Evolutionary conservation across 2,113 vertebrate species (phyloP).

Genomic region (Microcebus tavaratra): DNA sequence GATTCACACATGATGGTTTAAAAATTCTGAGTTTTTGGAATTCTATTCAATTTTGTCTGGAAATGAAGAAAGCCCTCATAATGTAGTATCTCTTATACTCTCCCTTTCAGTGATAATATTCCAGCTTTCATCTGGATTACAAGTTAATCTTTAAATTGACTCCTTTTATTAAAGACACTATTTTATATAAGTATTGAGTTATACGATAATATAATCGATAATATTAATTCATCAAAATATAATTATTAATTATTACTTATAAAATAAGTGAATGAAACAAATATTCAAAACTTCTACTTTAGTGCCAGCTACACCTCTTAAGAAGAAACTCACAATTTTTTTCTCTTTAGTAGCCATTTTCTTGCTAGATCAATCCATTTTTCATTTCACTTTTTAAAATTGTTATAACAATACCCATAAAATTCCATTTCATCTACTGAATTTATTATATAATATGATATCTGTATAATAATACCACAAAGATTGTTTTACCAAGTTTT

Average conservation of each 20-base stretch:
- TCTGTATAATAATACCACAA: neutral
- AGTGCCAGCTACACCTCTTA: neutral
- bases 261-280: neutral
- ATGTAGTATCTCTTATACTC: neutral
- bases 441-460: neutral
- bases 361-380: neutral
- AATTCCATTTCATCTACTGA: neutral
- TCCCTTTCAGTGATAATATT: neutral
- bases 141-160: neutral
- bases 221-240: neutral
- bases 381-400: neutral
- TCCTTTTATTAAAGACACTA: neutral
- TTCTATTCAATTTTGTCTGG: neutral
- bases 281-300: neutral
- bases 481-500: neutral
- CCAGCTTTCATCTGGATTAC: too few relatives aligned
- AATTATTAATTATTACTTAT: neutral
- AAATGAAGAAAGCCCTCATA: neutral
- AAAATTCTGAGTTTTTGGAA: neutral
- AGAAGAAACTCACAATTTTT: neutral
- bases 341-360: neutral
- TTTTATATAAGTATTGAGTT: neutral
- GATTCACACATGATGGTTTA: neutral
- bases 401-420: neutral
- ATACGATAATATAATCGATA: neutral